phyloP scores from a whole-genome alignment of 2,888 invertebrate genomes.

The Choristoneura rosaceana region DNA sequence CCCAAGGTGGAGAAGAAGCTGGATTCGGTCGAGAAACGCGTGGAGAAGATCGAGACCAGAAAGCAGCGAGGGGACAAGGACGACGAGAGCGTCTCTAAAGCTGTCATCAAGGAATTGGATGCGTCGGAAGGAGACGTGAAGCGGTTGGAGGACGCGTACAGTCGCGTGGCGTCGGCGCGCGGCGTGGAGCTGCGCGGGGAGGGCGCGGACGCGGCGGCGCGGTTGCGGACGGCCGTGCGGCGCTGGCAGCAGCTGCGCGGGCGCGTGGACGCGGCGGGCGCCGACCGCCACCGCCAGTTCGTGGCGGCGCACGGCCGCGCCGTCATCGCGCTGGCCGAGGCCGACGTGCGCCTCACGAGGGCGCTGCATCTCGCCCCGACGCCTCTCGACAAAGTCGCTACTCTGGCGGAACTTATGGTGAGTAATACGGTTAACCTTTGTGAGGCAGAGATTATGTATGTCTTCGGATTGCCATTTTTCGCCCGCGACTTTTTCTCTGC shows the following conservation, averaged over 20 bases:
- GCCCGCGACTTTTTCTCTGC: too few relatives aligned
- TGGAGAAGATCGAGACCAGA: conserved; percentile 81
- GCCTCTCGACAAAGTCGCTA: conserved; percentile 74
- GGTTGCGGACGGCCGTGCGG: conserved; percentile 86
- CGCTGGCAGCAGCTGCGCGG: conserved; percentile 88
- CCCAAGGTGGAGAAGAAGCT: conserved; percentile 87
- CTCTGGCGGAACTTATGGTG: conserved; percentile 78
- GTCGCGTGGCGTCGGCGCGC: conserved; percentile 87
- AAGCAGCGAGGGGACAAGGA: conserved; percentile 75
- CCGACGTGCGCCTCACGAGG: conserved; percentile 90
- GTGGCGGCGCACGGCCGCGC: conserved; percentile 89
- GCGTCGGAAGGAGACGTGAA: conserved; percentile 87
- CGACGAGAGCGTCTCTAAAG: conserved; percentile 85
- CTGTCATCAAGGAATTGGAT: conserved; percentile 85
- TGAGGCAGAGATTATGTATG: too few relatives aligned
- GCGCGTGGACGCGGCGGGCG: conserved; percentile 85
- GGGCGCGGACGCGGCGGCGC: conserved; percentile 88
- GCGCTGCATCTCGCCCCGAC: conserved; percentile 86
- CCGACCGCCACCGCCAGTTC: conserved; percentile 88
- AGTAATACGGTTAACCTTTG: conserved; percentile 48
- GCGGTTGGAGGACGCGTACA: conserved; percentile 89
- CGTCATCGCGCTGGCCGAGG: conserved; percentile 88
- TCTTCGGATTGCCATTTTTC: too few relatives aligned
- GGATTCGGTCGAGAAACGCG: conserved; percentile 84
- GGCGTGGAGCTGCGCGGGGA: conserved; percentile 87